Percentiles rank a stretch among this genome's conserved stretches.
Conservation (phyloP, 2,797 vertebrate genomes). For the Dromococcyx pavoninus region DNA sequence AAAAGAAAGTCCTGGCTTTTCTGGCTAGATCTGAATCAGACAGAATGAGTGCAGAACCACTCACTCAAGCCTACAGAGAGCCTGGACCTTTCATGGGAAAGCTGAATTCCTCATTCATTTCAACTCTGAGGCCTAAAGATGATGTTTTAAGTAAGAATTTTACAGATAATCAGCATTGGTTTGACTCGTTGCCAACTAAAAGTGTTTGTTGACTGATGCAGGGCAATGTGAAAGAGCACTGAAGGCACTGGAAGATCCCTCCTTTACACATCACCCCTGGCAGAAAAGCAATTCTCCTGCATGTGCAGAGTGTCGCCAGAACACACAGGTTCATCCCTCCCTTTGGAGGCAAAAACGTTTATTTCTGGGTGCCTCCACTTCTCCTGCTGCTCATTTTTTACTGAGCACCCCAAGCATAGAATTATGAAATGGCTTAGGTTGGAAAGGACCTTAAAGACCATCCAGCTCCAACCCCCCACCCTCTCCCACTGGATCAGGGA, state of each 20-base stretch:
- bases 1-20: not conserved
- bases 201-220: not conserved
- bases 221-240: not conserved
- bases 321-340: not conserved
- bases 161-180: not conserved
- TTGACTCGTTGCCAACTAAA: not conserved
- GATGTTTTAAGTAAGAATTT: not conserved
- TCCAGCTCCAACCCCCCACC: too few species aligned
- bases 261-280: accelerated
- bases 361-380: not conserved
- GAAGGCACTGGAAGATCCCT: not conserved
- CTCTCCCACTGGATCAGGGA: too few species aligned
- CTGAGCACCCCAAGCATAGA: not conserved
- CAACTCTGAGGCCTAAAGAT: not conserved
- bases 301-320: accelerated
- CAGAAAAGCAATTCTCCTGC: not conserved
- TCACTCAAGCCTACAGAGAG: not conserved
- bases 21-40: not conserved
- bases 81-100: not conserved
- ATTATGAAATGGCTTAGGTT: too few species aligned
- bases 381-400: not conserved
- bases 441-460: too few species aligned
- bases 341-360: not conserved
- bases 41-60: not conserved
- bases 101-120: not conserved